Evolutionary conservation across 2,797 vertebrate species (phyloP).

Genomic region (Eulemur mongoz): DNA sequence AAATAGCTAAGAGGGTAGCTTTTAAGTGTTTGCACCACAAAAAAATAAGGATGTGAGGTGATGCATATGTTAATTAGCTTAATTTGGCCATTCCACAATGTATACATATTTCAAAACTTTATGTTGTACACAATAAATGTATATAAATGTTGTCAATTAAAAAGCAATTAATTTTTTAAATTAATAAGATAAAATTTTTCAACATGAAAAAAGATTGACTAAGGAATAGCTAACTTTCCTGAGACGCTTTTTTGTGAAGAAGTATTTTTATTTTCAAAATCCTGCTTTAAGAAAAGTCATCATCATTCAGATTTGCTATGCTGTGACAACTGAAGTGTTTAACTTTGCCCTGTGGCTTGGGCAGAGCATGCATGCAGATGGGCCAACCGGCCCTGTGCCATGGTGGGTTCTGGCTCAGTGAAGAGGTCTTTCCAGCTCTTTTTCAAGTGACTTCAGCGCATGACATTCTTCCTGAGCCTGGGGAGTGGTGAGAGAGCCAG

Average conservation of each 20-base stretch:
- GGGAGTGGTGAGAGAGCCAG: neutral
- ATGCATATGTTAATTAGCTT: neutral
- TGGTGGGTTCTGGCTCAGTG: neutral
- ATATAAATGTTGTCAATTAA: neutral
- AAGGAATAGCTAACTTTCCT: neutral
- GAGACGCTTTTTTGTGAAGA: neutral
- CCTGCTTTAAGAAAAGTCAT: neutral
- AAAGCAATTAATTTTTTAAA: neutral
- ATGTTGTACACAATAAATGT: neutral
- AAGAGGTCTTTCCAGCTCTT: neutral
- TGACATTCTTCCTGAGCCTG: neutral
- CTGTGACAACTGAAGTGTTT: conserved; percentile 4
- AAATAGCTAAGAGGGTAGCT: neutral
- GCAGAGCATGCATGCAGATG: neutral
- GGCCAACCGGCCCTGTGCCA: neutral
- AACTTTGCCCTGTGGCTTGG: conserved; percentile 37
- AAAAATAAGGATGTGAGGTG: neutral
- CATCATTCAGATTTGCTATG: conserved; percentile 11
- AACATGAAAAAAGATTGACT: neutral
- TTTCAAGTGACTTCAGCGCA: neutral
- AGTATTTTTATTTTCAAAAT: neutral
- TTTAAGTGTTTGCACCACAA: neutral
- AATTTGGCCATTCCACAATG: neutral
- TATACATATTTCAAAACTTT: neutral
- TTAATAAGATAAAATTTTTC: neutral